Evolutionary conservation across 2,797 vertebrate genomes (phyloP), one percentile per base, ranked within the genome.

Genomic region (Enoplosus armatus): DNA sequence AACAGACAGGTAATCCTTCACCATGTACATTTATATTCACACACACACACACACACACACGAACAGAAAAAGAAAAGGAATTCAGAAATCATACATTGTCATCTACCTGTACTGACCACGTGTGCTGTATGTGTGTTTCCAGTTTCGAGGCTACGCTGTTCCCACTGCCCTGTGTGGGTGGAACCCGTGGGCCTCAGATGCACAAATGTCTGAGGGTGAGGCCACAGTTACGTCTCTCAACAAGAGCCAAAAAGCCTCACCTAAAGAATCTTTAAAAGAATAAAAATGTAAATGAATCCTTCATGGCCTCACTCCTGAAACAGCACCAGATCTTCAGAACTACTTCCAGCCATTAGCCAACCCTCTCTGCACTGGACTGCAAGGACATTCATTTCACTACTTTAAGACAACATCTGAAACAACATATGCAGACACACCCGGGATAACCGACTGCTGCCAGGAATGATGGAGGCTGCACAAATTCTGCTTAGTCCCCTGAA

Each of bases 91-190:
- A 35, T n/a, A 8, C 0, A 14, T 18, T 39, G 12, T 6, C 15
- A 20, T 63, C 29, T 48, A 0, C 6, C 9, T 48, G 55, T 37
- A 72, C 53, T 58, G 16, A 80, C 3, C 18, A 7, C 31, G 10
- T 47, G 20, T 64, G 27, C 2, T 81, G 20, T 63, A 0, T 65
- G 22, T 84, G 18, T 80, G 24, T 6, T 85, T 82, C 20, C 75
- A 96, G 95, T 96, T 96, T 82, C 89, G 93, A 62, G 83, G 87
- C 27, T 94, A 87, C 18, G 87, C 93, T 16, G 76, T 95, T 27
- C 84, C 92, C 6, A 91, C 86, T 5, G 80, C 96, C 18, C 77
- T 94, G 76, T 96, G 95, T 76, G 95, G 95, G 43, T 85, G 93
- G 89, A 95, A 94, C 72, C 94, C 93, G 0, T 91, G 93, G 91